phyloP scores from a whole-genome alignment of 1,140 invertebrate genomes.

The Sitophilus oryzae region DNA sequence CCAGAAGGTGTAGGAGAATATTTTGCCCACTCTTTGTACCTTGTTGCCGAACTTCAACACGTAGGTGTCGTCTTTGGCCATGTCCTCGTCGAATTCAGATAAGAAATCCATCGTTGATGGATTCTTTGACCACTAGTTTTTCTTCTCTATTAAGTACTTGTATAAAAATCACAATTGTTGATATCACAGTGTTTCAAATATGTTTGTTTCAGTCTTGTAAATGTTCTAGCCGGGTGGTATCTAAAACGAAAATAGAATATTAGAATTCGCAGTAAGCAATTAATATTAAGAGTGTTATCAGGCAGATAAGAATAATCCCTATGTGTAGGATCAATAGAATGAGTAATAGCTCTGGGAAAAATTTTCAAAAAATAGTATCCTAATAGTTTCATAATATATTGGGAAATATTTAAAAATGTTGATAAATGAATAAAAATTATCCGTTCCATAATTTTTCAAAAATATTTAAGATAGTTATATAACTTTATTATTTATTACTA shows the following conservation, averaged over 20 bases:
- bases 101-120: constrained; percentile 29
- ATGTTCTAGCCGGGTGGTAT: constrained; percentile 4
- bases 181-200: constrained; percentile 18
- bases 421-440: no score
- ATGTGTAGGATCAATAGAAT: no score
- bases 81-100: constrained; percentile 27
- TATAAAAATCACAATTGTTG: constrained; percentile 14
- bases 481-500: no score
- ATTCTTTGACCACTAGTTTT: neutral
- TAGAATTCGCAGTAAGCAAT: neutral
- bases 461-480: no score
- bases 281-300: neutral
- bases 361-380: no score
- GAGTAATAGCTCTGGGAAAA: no score
- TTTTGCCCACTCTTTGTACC: constrained; percentile 35
- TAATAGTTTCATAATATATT: no score
- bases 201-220: constrained; percentile 20
- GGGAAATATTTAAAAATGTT: no score
- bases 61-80: constrained; percentile 29
- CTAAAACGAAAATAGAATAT: constrained; percentile 8
- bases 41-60: constrained; percentile 33
- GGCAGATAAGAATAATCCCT: no score
- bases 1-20: constrained; percentile 42
- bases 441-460: no score
- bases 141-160: neutral